A percentile compares a stretch with the other conserved stretches of the same genome.
Evolutionary conservation across 2,888 invertebrate genomes (phyloP).

Genomic region (Cheilosia grossa): DNA sequence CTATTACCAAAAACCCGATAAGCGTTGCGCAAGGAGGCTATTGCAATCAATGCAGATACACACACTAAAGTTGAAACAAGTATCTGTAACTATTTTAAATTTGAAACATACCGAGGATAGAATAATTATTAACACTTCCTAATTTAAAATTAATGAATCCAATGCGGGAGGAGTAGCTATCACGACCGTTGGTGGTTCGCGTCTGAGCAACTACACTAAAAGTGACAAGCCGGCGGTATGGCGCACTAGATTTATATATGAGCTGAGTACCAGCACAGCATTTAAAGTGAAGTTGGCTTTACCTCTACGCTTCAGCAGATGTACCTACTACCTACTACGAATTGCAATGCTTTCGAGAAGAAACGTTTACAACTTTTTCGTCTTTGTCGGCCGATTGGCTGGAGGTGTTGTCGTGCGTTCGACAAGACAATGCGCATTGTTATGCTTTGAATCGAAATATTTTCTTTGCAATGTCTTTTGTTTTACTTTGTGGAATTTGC

Average conservation of each 20-base stretch:
- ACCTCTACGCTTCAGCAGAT: background rate
- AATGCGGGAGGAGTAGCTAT: slow-evolving; percentile 8
- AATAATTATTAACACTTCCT: slow-evolving; percentile 13
- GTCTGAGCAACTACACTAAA: slow-evolving; percentile 46
- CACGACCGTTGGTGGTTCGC: slow-evolving; percentile 32
- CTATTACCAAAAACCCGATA: slow-evolving; percentile 6
- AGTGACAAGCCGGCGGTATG: slow-evolving; percentile 60
- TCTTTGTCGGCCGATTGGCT: background rate
- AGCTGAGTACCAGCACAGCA: background rate
- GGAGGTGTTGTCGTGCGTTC: too few species aligned
- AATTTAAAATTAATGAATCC: slow-evolving; percentile 29
- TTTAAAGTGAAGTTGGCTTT: slow-evolving; percentile 4
- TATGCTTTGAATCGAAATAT: too few species aligned
- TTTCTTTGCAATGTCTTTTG: too few species aligned
- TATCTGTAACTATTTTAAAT: background rate
- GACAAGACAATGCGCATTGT: too few species aligned
- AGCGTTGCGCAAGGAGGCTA: slow-evolving; percentile 37
- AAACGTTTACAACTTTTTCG: background rate
- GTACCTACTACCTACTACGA: background rate
- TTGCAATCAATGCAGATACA: slow-evolving; percentile 22
- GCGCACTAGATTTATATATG: slow-evolving; percentile 52
- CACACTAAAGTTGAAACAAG: background rate
- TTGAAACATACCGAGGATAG: slow-evolving; percentile 52
- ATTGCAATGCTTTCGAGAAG: background rate
- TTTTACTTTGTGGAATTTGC: too few species aligned